These are phyloP conservation scores for Camelus bactrianus DNA, from an alignment of 2,113 vertebrate genomes.

Conservation along the genomic window DNA sequence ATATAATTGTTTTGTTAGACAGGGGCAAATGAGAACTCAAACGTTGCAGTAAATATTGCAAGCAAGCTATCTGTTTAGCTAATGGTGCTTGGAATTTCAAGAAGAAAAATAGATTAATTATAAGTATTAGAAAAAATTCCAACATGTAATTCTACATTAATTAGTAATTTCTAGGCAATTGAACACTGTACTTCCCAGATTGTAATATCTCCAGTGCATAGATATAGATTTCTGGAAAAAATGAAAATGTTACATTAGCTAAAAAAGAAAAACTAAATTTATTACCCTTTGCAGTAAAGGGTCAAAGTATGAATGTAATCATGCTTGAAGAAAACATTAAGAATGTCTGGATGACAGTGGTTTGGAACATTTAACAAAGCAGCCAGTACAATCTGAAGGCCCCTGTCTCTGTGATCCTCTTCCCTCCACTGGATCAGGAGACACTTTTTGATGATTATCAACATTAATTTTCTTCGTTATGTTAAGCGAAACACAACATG, in stretches of 20 bases:
- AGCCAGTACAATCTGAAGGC: too few species aligned
- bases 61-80: conserved; percentile 65
- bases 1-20: conserved; percentile 68
- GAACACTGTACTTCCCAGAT: conserved; percentile 88
- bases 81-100: conserved; percentile 51
- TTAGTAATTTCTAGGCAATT: conserved; percentile 82
- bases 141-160: conserved; percentile 76
- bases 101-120: conserved; percentile 65
- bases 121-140: conserved; percentile 72
- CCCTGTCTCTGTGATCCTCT: neutral
- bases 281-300: conserved; percentile 20
- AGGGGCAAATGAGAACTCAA: conserved; percentile 49
- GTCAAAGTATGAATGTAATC: neutral
- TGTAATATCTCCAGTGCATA: conserved; percentile 85
- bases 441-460: neutral
- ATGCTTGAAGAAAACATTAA: neutral
- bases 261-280: conserved; percentile 25
- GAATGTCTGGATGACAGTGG: neutral
- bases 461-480: neutral
- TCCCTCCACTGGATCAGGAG: neutral
- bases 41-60: conserved; percentile 64
- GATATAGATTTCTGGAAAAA: conserved; percentile 88
- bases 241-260: conserved; percentile 81
- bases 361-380: neutral
- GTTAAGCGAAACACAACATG: neutral